Base-by-base conservation (phyloP, 1,140 invertebrate genomes). In the Liolophura sinensis region DNA sequence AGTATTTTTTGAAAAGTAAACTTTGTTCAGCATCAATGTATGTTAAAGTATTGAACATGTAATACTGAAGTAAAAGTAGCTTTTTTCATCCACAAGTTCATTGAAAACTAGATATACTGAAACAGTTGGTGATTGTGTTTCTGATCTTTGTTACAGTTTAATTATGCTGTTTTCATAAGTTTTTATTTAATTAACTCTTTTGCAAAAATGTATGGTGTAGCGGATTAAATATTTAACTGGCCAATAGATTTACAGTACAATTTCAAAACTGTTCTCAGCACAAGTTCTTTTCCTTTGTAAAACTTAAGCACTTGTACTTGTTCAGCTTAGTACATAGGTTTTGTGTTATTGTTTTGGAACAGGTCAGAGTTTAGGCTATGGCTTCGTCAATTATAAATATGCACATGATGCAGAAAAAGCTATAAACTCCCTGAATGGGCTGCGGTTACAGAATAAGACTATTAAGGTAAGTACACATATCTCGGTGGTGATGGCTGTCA, bases 291-390 rank as follows among this genome's bases (percentile, higher is more conserved):
- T 40, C 27, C 27, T 24, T n/a, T 59, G 31, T 9, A 58, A 22
- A 18, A 24, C 27, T 58, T 58, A 18, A 58, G 18, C n/a, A 58
- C 4, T 24, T 58, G 18, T 24, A 5, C 22, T 56, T 14, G n/a
- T 56, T 56, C 1, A 25, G 54, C 27, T 56, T n/a, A n/a, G n/a
- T n/a, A n/a, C n/a, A 56, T n/a, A 54, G 22, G 15, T 55, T 18
- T 40, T 47, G 27, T 25, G 60, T 31, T 31, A 25, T 52, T 57
- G 14, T 66, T 57, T 64, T 60, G 25, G 88, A 88, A 73, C 87
- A 96, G 97, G 96, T 79, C 97, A 99, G 88, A 98, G 95, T 87
- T 89, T 99, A 74, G 97, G 97, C 70, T 99, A 99, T 86, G 97
- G 97, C 73, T 99, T 99, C 86, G 97, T 99, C 70, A 99, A 99